Conservation (phyloP, 2,888 invertebrate species). For the Amphimallon solstitiale region DNA sequence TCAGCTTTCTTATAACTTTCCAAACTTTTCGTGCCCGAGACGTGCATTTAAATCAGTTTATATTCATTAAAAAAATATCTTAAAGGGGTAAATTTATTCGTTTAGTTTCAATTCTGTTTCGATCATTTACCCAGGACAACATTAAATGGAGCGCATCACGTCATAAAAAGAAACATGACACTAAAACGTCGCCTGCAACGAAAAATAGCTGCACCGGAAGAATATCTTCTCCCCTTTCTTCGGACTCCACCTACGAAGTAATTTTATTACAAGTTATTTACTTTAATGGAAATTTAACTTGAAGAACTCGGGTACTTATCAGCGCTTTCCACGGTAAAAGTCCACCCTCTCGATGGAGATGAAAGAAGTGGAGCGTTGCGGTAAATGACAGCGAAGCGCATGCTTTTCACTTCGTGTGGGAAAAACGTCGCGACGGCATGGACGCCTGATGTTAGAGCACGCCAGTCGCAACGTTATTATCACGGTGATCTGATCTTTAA, state of each 20-base stretch:
- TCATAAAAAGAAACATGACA: too few species aligned
- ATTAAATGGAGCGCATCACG: too few species aligned
- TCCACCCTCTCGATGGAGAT: slow-evolving; percentile 10
- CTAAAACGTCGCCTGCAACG: too few species aligned
- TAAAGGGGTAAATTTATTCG: too few species aligned
- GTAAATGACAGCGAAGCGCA: slow-evolving; percentile 24
- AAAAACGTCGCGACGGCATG: slow-evolving; percentile 25
- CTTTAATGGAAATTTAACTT: slow-evolving; percentile 34
- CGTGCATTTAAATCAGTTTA: too few species aligned
- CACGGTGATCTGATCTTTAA: slow-evolving; percentile 28
- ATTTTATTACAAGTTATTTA: slow-evolving; percentile 32
- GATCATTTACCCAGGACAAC: too few species aligned
- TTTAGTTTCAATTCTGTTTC: too few species aligned
- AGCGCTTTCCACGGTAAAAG: slow-evolving; percentile 20
- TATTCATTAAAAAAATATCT: too few species aligned
- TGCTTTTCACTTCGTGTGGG: slow-evolving; percentile 27
- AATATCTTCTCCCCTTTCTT: background rate
- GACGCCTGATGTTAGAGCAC: slow-evolving; percentile 11
- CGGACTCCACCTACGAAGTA: slow-evolving; percentile 6
- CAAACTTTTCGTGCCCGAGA: too few species aligned
- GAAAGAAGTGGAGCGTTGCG: slow-evolving; percentile 12
- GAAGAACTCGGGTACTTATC: slow-evolving; percentile 25
- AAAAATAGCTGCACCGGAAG: background rate
- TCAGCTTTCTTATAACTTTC: too few species aligned
- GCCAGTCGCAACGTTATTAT: slow-evolving; percentile 29